Base-by-base conservation (phyloP, 2,888 invertebrate genomes). In the Tortrix viridana region DNA sequence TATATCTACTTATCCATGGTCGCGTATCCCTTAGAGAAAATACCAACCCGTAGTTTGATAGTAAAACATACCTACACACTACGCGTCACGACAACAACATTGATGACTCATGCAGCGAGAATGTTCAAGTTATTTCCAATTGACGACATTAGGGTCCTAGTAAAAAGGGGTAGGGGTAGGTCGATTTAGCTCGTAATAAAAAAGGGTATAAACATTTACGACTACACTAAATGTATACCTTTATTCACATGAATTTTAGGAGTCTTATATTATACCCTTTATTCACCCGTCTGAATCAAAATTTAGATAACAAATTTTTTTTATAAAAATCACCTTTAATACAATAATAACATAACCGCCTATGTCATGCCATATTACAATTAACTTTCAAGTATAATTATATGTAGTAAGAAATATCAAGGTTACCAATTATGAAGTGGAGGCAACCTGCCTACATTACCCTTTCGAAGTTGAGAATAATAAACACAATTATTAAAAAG, bases 301-400 rank as follows among this genome's bases (percentile, higher is more conserved):
- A 48, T 12, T 48, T 3, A 20, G 20, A 48, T 18, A 48, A 14
- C 26, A 38, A 22, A 37, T n/a, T n/a, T n/a, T n/a, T n/a, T n/a
- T n/a, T n/a, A 52, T 19, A 14, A 44, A 41, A 12, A 32, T 32
- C 32, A 32, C 32, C 12, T 12, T 32, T 3, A 32, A 32, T 32
- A 32, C 9, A 32, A 32, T 32, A 32, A 47, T 47, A 46, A 48
- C 38, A 37, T 54, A 44, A 63, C 32, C 23, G 23, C 14, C 32
- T 18, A 26, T 43, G 23, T 6, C 26, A 26, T 55, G 44, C 41
- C 22, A 16, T 58, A 52, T 52, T 18, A 52, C 63, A 63, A 63
- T 63, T 63, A 58, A 57, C 63, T 58, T 63, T 63, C 57, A 53
- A 63, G 63, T 58, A 47, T 58, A 50, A 62, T 62, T 62, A 57